These are phyloP conservation scores for Stegophylla sp. DNA, from an alignment of 2,888 invertebrate species.

Conservation along the genomic window DNA sequence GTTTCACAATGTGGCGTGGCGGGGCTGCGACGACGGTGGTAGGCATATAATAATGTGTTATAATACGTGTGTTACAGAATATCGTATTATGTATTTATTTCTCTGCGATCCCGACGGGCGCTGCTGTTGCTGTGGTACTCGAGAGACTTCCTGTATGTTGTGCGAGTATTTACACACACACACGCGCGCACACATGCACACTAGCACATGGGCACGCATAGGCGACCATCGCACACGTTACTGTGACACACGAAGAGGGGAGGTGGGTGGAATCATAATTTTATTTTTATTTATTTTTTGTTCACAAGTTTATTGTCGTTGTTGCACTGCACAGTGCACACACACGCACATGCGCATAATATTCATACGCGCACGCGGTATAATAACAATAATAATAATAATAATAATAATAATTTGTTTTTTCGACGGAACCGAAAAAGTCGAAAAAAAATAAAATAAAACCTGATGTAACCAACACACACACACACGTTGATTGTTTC, in stretches of 20 bases:
- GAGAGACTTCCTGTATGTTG: conserved; percentile 1
- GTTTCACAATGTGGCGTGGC: too few species aligned
- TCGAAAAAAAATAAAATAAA: conserved; percentile 2
- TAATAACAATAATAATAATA: conserved; percentile 19
- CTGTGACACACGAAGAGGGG: background rate
- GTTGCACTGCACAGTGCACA: background rate
- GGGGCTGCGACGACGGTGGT: too few species aligned
- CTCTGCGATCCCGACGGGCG: background rate
- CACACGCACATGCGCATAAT: background rate
- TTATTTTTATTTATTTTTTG: background rate
- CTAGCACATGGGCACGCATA: too few species aligned
- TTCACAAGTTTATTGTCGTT: conserved; percentile 18
- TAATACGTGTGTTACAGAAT: too few species aligned
- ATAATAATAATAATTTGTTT: conserved; percentile 32
- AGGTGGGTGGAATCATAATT: background rate
- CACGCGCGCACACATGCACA: background rate
- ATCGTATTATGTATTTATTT: background rate
- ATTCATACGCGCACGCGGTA: background rate
- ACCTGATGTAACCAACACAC: background rate
- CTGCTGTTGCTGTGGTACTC: background rate
- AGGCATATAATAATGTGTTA: too few species aligned
- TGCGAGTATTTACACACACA: background rate
- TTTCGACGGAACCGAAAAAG: conserved; percentile 1
- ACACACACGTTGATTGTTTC: conserved; percentile 5
- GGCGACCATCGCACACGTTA: background rate